A percentile compares a stretch with the other conserved stretches of the same genome.
Evolutionary conservation across 2,113 vertebrate genomes (phyloP).

Genomic region (Coreoperca whiteheadi): DNA sequence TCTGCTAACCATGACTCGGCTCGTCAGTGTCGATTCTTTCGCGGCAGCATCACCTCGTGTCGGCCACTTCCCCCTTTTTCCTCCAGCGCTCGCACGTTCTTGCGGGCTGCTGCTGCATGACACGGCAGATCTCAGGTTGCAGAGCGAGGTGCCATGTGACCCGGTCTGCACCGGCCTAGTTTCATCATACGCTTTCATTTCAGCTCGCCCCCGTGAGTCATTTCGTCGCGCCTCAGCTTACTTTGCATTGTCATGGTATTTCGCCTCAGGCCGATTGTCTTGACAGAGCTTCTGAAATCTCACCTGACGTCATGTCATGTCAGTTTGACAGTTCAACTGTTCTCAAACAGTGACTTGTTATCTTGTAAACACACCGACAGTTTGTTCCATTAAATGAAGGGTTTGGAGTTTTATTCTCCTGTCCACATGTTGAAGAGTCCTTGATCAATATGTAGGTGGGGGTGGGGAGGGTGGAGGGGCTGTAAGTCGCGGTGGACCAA

Average conservation of each 20-base stretch:
- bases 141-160: neutral
- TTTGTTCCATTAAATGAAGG: neutral
- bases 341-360: neutral
- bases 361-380: neutral
- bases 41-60: neutral
- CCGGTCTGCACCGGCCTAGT: neutral
- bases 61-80: neutral
- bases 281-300: neutral
- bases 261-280: neutral
- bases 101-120: constrained; percentile 3
- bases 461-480: no score
- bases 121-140: neutral
- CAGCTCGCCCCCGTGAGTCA: neutral
- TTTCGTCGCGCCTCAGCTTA: neutral
- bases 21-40: neutral
- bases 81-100: neutral
- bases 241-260: neutral
- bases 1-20: constrained; percentile 18
- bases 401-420: neutral
- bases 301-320: neutral
- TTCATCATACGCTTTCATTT: neutral
- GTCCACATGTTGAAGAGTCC: no score
- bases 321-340: no score
- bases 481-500: neutral
- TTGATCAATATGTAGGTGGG: no score